Conservation (phyloP, 2,888 invertebrate genomes). For the Notodonta ziczac region DNA sequence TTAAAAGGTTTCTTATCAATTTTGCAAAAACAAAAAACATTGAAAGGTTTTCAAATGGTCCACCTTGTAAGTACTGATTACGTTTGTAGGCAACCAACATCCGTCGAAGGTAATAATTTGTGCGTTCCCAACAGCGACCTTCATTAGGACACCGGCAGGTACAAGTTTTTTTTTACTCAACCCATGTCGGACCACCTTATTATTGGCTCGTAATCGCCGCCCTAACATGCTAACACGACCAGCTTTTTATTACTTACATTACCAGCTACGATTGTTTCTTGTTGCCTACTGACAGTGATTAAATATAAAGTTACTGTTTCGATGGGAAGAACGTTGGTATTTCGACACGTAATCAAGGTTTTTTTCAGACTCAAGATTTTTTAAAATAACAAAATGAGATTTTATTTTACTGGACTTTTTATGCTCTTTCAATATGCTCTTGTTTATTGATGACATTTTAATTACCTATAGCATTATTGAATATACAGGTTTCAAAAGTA, state of each 20-base stretch:
- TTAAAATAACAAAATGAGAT: neutral
- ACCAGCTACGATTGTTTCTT: conserved; percentile 39
- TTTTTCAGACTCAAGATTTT: conserved; percentile 6
- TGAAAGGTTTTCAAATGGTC: conserved; percentile 28
- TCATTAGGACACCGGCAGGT: conserved; percentile 72
- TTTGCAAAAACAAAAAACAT: conserved; percentile 24
- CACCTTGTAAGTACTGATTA: conserved; percentile 35
- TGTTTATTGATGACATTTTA: too few relatives aligned
- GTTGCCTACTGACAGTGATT: conserved; percentile 29
- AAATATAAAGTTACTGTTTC: conserved; percentile 30
- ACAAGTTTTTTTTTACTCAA: conserved; percentile 68
- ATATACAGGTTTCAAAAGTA: too few relatives aligned
- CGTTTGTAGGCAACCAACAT: conserved; percentile 47
- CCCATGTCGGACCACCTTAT: conserved; percentile 59
- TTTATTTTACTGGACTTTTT: too few relatives aligned
- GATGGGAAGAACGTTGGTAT: neutral
- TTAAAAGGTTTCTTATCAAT: conserved; percentile 12
- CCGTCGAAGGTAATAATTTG: conserved; percentile 55
- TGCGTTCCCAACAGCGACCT: conserved; percentile 58
- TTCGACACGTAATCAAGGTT: conserved; percentile 1
- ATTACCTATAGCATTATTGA: too few relatives aligned
- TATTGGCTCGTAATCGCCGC: conserved; percentile 60
- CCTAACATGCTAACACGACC: conserved; percentile 42
- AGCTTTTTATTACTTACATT: conserved; percentile 57
- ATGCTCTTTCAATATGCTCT: too few relatives aligned